Base-by-base conservation (phyloP, 1,140 invertebrate genomes). In the Nasonia vitripennis region DNA sequence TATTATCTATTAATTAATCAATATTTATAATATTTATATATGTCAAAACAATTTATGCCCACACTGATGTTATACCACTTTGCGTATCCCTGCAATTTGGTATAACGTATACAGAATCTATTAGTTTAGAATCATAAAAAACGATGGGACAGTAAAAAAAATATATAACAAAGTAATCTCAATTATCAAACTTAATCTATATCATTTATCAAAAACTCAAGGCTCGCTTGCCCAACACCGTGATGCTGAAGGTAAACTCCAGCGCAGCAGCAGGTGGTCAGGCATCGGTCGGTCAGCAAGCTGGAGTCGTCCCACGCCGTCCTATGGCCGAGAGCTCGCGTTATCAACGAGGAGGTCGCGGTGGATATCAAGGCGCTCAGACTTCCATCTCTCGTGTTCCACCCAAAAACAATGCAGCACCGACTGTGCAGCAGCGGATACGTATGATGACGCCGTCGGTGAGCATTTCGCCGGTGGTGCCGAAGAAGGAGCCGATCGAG, bases 401-500 rank as follows among this genome's bases (percentile, higher is more conserved):
- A 0, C 90, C 86, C 2, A 74, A 80, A 7, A 48, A 70, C 20
- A 62, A n/a, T 62, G 83, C 81, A 14, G 88, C 87, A 7, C 85
- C 90, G 2, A 92, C 90, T 82, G 89, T 91, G 81, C 93, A 93
- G 62, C 92, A 93, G 62, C 91, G 92, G 41, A 93, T 93, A 62
- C 90, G 93, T 6, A 94, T 94, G 93, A 94, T 94, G 93, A 94
- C 93, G 11, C 93, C 93, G 5, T 94, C 93, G 3, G 93, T 94
- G 17, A 94, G 93, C 82, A 94, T 94, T 79, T 94, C 93, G 0
- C 93, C 93, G 3, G 93, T 94, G 0, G 91, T 93, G 9, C 92
- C 93, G 4, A 93, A 93, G 62, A 93, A 92, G 71, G 92, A 93
- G 45, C 91, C 91, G 0, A 84, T 90, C n/a, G 90, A 92, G n/a